These are phyloP conservation scores for Ceriagrion tenellum DNA, from an alignment of 2,888 invertebrate genomes.

Conservation along the genomic window DNA sequence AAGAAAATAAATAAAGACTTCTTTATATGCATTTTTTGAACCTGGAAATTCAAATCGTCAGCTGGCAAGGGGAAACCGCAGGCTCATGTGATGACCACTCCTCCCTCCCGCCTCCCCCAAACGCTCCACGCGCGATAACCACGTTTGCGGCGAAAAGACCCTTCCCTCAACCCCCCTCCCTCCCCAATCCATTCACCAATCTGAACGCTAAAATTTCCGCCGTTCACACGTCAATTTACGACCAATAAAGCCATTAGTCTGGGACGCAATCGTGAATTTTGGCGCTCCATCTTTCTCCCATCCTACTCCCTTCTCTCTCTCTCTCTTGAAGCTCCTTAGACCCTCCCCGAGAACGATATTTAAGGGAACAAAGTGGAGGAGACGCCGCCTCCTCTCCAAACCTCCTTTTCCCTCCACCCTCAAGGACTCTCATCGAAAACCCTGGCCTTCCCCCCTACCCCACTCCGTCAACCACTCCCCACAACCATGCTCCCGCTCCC, in stretches of 20 bases:
- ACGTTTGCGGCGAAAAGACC: not conserved
- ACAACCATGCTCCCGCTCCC: not conserved
- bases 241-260: slow-evolving; percentile 56
- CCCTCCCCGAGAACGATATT: no score
- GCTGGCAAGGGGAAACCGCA: not conserved
- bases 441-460: no score
- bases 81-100: not conserved
- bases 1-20: not conserved
- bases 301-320: not conserved
- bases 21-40: not conserved
- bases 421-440: no score
- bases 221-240: slow-evolving; percentile 39
- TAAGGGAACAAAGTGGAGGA: no score
- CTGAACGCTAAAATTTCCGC: not conserved
- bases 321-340: no score
- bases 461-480: not conserved
- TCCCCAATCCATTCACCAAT: not conserved
- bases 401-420: no score
- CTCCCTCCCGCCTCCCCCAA: not conserved
- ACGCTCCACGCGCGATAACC: not conserved
- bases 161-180: no score
- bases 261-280: slow-evolving; percentile 27
- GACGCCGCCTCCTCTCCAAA: no score
- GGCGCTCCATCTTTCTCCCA: not conserved
- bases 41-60: not conserved